These are phyloP conservation scores for Aspiorhynchus laticeps DNA, from an alignment of 2,113 vertebrate species.

Conservation along the genomic window DNA sequence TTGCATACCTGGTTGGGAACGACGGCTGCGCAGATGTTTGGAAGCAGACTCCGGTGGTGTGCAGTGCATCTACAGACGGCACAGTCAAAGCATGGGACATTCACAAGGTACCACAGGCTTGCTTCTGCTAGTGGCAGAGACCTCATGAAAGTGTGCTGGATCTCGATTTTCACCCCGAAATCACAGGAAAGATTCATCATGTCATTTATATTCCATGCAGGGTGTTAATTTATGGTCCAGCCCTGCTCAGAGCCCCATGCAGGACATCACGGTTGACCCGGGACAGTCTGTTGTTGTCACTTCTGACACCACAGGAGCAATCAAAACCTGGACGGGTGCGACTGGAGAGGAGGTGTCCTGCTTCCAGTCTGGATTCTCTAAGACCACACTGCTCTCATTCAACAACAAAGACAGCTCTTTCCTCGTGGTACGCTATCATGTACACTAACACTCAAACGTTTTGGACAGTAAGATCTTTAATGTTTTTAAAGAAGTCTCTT, in stretches of 20 bases:
- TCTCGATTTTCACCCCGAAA: background rate
- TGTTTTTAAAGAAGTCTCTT: too few relatives aligned
- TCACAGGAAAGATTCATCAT: background rate
- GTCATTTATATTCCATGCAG: constrained; percentile 55
- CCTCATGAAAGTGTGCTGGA: background rate
- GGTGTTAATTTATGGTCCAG: constrained; percentile 74
- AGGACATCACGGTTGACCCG: constrained; percentile 63
- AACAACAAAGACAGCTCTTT: constrained; percentile 62
- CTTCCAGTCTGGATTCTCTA: constrained; percentile 57
- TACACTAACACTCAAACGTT: too few relatives aligned
- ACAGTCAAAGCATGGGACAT: constrained; percentile 78
- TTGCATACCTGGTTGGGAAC: constrained; percentile 70
- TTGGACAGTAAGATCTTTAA: too few relatives aligned
- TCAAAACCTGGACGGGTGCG: constrained; percentile 71
- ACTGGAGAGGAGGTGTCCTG: constrained; percentile 68
- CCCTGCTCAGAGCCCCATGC: constrained; percentile 71
- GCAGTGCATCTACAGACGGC: constrained; percentile 76
- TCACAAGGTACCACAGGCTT: constrained; percentile 65
- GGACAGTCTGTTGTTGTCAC: constrained; percentile 68
- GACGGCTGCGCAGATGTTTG: constrained; percentile 63
- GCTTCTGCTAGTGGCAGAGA: background rate
- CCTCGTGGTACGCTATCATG: constrained; percentile 61
- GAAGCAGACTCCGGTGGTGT: constrained; percentile 64
- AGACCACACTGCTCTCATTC: constrained; percentile 66
- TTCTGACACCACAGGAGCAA: constrained; percentile 58